These are phyloP conservation scores for Pseudopodoces humilis DNA, from an alignment of 2,113 vertebrate species.

Conservation along the genomic window DNA sequence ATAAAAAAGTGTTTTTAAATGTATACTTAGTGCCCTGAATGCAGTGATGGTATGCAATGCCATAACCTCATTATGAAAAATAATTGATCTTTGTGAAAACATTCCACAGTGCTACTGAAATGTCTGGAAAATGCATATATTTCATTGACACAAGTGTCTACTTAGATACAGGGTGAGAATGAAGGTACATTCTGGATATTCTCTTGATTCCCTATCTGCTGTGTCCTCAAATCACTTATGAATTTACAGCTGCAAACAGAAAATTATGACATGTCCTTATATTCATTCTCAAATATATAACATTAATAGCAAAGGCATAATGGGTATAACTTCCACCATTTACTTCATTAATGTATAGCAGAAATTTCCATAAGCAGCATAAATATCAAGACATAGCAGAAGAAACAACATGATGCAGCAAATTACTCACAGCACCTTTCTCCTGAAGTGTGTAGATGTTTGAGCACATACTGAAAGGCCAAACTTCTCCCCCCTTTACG, in stretches of 20 bases:
- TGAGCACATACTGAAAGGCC: background rate
- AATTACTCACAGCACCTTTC: background rate
- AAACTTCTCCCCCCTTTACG: rapidly evolving
- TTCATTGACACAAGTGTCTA: background rate
- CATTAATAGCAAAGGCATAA: background rate
- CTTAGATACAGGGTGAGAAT: background rate
- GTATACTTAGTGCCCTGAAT: background rate
- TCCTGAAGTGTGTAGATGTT: background rate
- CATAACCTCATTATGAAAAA: background rate
- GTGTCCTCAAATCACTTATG: background rate
- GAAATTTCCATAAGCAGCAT: background rate
- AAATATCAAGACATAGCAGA: background rate
- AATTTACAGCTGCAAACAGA: background rate
- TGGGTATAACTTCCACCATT: background rate
- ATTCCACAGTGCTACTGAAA: background rate
- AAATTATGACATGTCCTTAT: background rate
- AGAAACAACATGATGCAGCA: background rate
- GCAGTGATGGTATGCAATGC: too few species aligned
- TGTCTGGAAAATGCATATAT: background rate
- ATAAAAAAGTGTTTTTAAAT: background rate
- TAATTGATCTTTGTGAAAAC: background rate
- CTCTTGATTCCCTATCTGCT: background rate
- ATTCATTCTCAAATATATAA: background rate
- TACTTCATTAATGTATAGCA: background rate
- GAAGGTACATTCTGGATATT: background rate